Conservation (phyloP, 2,797 vertebrate genomes). For the Siniperca scherzeri region DNA sequence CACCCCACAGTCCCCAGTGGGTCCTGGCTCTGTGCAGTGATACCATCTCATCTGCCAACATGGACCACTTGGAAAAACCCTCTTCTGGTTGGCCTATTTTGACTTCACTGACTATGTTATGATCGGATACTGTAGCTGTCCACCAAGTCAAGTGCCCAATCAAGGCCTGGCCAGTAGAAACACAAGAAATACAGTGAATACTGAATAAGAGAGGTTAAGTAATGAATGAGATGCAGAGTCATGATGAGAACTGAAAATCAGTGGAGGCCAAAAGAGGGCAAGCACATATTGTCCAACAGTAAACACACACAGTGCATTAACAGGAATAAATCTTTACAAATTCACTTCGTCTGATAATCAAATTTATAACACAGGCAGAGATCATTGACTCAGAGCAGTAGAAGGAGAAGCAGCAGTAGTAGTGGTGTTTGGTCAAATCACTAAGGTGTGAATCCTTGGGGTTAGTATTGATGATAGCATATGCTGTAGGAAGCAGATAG, state of each 20-base stretch:
- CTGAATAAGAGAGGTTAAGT: conserved; percentile 26
- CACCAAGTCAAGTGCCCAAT: conserved; percentile 34
- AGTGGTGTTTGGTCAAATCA: conserved; percentile 49
- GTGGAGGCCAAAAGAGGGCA: background rate
- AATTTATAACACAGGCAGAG: conserved; percentile 25
- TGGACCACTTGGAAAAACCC: conserved; percentile 70
- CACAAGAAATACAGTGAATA: conserved; percentile 1
- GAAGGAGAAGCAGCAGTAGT: conserved; percentile 4
- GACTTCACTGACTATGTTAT: conserved; percentile 68
- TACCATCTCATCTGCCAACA: conserved; percentile 85
- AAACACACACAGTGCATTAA: conserved; percentile 6
- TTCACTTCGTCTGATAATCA: conserved; percentile 15
- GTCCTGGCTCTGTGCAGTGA: conserved; percentile 78
- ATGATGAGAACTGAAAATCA: conserved; percentile 17
- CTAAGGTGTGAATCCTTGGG: conserved; percentile 67
- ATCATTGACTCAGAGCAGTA: conserved; percentile 10
- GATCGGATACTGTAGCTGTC: conserved; percentile 42
- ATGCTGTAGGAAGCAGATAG: conserved; percentile 76
- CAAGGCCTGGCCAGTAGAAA: conserved; percentile 20
- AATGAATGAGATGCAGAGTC: conserved; percentile 36
- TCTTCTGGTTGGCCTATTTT: conserved; percentile 64
- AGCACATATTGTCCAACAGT: background rate
- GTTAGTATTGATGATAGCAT: conserved; percentile 71
- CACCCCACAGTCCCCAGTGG: conserved; percentile 82
- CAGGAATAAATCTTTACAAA: conserved; percentile 8